Conservation (phyloP, 2,797 vertebrate species). For the Myotis myotis region DNA sequence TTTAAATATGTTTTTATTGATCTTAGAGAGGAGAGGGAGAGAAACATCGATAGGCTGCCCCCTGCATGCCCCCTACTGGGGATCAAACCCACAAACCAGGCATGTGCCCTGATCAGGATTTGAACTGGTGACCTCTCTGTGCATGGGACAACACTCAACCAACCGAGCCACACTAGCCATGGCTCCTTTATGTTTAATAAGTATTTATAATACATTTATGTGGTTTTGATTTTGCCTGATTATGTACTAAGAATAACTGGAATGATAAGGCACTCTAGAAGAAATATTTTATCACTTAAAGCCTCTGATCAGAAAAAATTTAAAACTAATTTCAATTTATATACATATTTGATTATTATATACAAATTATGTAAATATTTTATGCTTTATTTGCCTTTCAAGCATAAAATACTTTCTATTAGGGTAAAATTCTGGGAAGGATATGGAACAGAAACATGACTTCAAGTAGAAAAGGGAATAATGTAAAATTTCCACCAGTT, state of each 20-base stretch:
- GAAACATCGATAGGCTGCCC: background rate
- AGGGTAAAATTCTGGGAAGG: background rate
- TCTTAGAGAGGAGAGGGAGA: background rate
- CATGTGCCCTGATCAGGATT: background rate
- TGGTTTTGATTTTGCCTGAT: background rate
- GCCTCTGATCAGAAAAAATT: slow-evolving; percentile 35
- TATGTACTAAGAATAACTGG: slow-evolving; percentile 9
- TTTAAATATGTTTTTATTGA: background rate
- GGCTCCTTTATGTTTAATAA: slow-evolving; percentile 39
- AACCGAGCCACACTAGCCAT: background rate
- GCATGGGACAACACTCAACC: background rate
- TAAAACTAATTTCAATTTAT: slow-evolving; percentile 40
- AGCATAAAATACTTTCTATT: slow-evolving; percentile 21
- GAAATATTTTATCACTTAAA: slow-evolving; percentile 39
- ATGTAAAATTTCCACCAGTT: background rate
- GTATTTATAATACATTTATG: slow-evolving; percentile 30
- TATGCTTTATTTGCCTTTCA: background rate
- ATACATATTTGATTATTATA: background rate
- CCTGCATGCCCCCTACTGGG: background rate
- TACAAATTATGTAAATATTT: no score
- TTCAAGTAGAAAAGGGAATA: slow-evolving; percentile 15
- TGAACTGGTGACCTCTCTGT: background rate
- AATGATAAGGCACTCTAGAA: slow-evolving; percentile 1
- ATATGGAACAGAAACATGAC: background rate
- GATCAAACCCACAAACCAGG: background rate